Evolutionary conservation across 2,888 invertebrate species (phyloP), one percentile per base, ranked within the genome.

Genomic region (Carcina quercana): DNA sequence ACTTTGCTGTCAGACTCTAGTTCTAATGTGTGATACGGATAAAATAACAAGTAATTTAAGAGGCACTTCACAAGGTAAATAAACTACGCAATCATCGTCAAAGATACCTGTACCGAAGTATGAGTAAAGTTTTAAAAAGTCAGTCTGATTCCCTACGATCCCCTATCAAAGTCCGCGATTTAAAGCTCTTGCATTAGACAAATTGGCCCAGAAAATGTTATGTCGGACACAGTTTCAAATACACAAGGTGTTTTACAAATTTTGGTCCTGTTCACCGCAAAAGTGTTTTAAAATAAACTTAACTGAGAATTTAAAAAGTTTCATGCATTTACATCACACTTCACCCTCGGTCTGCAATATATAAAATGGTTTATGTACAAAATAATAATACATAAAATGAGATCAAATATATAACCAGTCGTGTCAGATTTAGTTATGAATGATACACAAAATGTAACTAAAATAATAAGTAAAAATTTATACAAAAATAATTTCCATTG

Each of bases 91-190:
- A 60, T n/a, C n/a, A 62, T 59, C 67, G 69, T 72, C 75, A 62
- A 60, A 63, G n/a, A 59, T 66, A 76, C 72, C 79, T 79, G 78
- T 76, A 79, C 69, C 71, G 64, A 67, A 67, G 71, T 68, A 74
- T 58, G 67, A 72, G 73, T 75, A 70, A 69, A 72, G 60, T 62
- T 68, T n/a, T 65, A 59, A 62, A 75, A 72, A 69, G 68, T 80
- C 79, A 82, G 80, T 82, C 80, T 76, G 70, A 73, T 69, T 57
- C 67, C 63, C 61, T 72, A 65, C 60, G 58, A 59, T 53, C 63
- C 58, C 52, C 59, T 63, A 66, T 66, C 69, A 71, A 71, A 66
- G 66, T 65, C 70, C 67, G 65, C 59, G 62, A 61, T 67, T 79
- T 79, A 79, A 79, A 79, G 75, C 78, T 78, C 64, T 69, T 63